These are phyloP conservation scores for Choloepus hoffmanni DNA, from an alignment of 2,113 vertebrate genomes.

Conservation along the genomic window DNA sequence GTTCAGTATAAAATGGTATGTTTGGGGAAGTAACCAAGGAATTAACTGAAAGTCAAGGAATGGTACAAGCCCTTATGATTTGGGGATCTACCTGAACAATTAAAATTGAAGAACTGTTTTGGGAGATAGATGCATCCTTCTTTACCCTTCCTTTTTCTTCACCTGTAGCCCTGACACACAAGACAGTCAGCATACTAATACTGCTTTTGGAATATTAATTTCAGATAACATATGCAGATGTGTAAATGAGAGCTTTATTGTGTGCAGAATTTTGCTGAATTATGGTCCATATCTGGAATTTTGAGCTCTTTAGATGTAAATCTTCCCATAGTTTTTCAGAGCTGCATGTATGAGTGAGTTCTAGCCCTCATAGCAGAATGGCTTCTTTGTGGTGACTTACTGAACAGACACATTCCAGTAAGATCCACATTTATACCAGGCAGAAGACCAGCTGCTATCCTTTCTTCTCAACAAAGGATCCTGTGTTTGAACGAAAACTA, in stretches of 20 bases:
- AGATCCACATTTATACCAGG: slow-evolving; percentile 51
- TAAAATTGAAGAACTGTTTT: not conserved
- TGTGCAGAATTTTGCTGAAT: slow-evolving; percentile 60
- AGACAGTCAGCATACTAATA: not conserved
- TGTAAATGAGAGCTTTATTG: not conserved
- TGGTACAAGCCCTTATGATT: not conserved
- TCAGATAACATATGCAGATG: slow-evolving; percentile 16
- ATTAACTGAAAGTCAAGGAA: not conserved
- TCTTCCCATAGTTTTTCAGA: slow-evolving; percentile 59
- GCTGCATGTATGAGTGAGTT: not conserved
- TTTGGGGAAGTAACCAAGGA: not conserved
- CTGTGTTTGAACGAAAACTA: slow-evolving; percentile 75
- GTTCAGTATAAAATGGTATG: not conserved
- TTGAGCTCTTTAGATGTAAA: slow-evolving; percentile 58
- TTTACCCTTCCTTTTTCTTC: not conserved
- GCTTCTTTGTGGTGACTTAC: slow-evolving; percentile 74
- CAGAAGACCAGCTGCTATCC: slow-evolving; percentile 70
- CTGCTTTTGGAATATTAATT: slow-evolving; percentile 22
- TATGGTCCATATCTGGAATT: slow-evolving; percentile 24
- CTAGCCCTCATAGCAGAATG: slow-evolving; percentile 63
- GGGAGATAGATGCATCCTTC: not conserved
- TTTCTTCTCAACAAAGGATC: slow-evolving; percentile 79
- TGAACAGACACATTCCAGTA: slow-evolving; percentile 63
- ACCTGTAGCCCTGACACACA: not conserved
- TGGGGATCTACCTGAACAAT: not conserved